Percentiles rank a stretch among this genome's conserved stretches.
Conservation (phyloP, 2,113 vertebrate genomes). For the Festucalex cinctus region DNA sequence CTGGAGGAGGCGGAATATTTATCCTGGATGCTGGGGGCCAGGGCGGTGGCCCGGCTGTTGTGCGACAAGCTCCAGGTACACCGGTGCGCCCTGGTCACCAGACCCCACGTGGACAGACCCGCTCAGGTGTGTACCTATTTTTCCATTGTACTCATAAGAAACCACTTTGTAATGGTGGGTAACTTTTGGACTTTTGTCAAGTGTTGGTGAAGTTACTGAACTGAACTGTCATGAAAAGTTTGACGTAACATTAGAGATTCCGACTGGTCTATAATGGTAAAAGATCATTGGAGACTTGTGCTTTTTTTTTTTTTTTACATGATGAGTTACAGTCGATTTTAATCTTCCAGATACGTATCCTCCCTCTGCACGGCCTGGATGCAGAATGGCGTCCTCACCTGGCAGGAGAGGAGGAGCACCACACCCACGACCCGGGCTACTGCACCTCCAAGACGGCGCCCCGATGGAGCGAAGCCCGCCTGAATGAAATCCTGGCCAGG, state of each 20-base stretch:
- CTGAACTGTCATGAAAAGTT: too few species aligned
- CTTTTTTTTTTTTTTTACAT: too few species aligned
- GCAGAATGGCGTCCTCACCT: conserved; percentile 67
- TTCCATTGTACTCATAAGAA: not conserved
- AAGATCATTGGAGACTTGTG: too few species aligned
- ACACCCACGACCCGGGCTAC: conserved; percentile 60
- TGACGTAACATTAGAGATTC: too few species aligned
- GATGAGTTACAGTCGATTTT: not conserved
- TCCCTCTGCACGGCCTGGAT: conserved; percentile 72
- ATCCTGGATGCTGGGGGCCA: conserved; percentile 59
- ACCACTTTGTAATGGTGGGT: not conserved
- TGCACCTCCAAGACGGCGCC: conserved; percentile 71
- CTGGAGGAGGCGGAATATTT: conserved; percentile 54
- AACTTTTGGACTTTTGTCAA: too few species aligned
- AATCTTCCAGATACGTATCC: conserved; percentile 50
- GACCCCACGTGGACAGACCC: conserved; percentile 49
- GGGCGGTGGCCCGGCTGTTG: conserved; percentile 55
- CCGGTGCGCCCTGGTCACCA: conserved; percentile 69
- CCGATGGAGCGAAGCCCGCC: conserved; percentile 52
- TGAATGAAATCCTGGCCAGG: conserved; percentile 54
- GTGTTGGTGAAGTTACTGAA: too few species aligned
- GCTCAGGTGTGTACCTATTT: conserved; percentile 45
- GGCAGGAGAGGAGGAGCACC: conserved; percentile 64
- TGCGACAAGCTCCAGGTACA: conserved; percentile 57
- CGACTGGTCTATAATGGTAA: too few species aligned